phyloP scores from a whole-genome alignment of 2,888 invertebrate genomes.

The Plebejus melissa region DNA sequence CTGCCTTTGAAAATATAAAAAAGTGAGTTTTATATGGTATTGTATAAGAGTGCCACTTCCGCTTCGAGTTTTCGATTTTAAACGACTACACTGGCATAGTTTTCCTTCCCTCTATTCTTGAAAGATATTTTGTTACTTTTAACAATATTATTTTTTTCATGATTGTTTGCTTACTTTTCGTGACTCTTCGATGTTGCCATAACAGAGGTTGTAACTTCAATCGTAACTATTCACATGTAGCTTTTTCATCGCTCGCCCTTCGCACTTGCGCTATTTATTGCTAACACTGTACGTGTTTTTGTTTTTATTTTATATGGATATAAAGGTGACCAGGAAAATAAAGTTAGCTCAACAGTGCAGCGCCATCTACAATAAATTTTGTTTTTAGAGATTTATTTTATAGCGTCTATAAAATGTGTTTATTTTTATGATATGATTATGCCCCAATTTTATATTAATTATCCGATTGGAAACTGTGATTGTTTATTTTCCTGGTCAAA shows the following conservation, averaged over 20 bases:
- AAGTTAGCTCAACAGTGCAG: background rate
- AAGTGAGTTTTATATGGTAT: background rate
- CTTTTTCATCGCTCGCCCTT: constrained; percentile 12
- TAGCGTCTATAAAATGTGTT: background rate
- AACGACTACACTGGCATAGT: background rate
- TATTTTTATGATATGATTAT: background rate
- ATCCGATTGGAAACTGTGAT: background rate
- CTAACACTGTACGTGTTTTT: background rate
- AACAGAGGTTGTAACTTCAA: background rate
- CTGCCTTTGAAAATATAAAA: background rate
- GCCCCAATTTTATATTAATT: background rate
- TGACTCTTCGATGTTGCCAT: constrained; percentile 3
- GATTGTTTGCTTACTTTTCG: background rate
- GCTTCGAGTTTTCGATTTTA: background rate
- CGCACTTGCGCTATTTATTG: constrained; percentile 7
- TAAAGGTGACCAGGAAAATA: background rate
- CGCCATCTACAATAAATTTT: background rate
- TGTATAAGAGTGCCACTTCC: background rate
- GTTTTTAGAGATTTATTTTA: background rate
- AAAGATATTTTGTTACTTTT: background rate
- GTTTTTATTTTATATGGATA: background rate
- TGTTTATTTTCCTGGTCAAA: constrained; percentile 4
- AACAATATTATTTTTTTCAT: background rate
- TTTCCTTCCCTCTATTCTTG: background rate
- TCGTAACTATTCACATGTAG: background rate